Evolutionary conservation across 2,797 vertebrate genomes (phyloP), one percentile per base, ranked within the genome.

Genomic region (Synanceia verrucosa): DNA sequence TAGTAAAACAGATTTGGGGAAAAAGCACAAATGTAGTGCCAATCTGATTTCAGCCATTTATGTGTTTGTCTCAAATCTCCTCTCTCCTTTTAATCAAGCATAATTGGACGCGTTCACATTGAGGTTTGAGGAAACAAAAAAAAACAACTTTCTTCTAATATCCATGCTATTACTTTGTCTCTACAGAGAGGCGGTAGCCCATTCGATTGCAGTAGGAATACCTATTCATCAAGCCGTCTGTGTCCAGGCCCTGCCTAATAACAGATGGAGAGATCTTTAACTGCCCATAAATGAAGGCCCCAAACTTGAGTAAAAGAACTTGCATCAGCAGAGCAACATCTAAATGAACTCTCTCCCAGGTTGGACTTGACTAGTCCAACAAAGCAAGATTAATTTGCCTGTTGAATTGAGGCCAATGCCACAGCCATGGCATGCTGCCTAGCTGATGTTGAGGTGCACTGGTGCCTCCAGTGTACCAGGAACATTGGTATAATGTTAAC

Each of bases 361-460:
- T 88, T 87, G 86, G 84, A 88, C 91, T 87, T 87, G 86, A 92
- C 89, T 91, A 87, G 89, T 88, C 84, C 89, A 87, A 93, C 93
- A 94, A 94, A 94, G 88, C 91, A 93, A 94, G 92, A 95, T 95
- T 93, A 94, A 94, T 95, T 93, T 93, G 92, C 92, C 90, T 93
- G 91, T 92, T 93, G 91, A 93, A 91, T 91, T 78, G 91, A 92
- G 88, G 82, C 83, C 72, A 75, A 82, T 79, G 85, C 80, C 82
- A 81, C 63, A 73, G 83, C 75, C 61, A 78, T 87, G 89, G 91
- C 88, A 82, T 60, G 72, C 78, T 90, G 91, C 89, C 87, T 78
- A 71, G 80, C 76, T 88, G 92, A 87, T 79, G 84, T 60, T 77
- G 66, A 89, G 72, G 70, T 76, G 76, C 75, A 65, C 73, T 5